Evolutionary conservation across 2,113 vertebrate species (phyloP).

Genomic region (Peromyscus maniculatus): DNA sequence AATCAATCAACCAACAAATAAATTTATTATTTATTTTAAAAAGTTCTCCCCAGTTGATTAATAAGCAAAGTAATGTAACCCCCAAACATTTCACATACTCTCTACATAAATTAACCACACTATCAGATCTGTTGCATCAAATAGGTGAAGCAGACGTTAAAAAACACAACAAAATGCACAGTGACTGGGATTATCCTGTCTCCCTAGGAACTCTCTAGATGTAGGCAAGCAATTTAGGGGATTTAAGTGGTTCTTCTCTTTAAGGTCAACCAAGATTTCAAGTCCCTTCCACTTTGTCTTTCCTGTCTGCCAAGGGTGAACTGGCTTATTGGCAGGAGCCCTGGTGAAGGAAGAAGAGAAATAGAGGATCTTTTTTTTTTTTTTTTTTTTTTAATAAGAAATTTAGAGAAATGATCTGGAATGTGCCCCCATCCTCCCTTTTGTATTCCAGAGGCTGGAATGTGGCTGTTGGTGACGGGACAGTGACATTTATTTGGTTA

Average conservation of each 20-base stretch:
- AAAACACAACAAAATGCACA: neutral
- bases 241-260: neutral
- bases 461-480: neutral
- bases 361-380: neutral
- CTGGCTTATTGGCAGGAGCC: neutral
- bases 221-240: neutral
- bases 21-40: neutral
- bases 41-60: neutral
- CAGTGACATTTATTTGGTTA: neutral
- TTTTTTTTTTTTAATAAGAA: too few relatives aligned
- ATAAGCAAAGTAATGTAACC: neutral
- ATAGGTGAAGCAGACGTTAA: neutral
- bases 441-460: neutral
- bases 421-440: neutral
- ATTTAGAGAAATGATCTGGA: neutral
- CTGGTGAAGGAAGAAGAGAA: neutral
- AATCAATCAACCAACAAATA: too few relatives aligned
- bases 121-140: neutral
- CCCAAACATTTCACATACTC: neutral
- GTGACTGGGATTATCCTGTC: neutral
- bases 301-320: neutral
- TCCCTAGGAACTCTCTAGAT: constrained; percentile 1
- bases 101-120: neutral
- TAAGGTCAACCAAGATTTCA: neutral
- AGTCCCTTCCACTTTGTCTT: neutral